Conservation (phyloP, 1,140 invertebrate species). For the Pseudomyrmex concolor region DNA sequence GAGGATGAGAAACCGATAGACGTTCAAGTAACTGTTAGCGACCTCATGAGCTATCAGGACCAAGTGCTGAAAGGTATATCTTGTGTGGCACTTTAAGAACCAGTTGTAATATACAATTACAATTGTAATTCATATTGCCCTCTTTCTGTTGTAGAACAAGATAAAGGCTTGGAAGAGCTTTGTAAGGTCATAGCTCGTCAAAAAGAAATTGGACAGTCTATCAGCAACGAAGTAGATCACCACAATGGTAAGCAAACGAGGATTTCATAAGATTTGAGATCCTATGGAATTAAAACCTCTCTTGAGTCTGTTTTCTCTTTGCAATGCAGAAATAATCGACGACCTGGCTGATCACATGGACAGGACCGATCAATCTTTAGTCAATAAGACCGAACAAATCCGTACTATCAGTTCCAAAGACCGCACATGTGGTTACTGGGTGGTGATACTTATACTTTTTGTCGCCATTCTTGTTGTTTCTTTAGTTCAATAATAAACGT, state of each 20-base stretch:
- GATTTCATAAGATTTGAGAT: conserved; percentile 21
- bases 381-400: conserved; percentile 89
- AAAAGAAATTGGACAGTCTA: conserved; percentile 90
- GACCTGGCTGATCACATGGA: conserved; percentile 92
- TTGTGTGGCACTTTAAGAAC: conserved; percentile 27
- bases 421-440: conserved; percentile 90
- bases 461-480: conserved; percentile 80
- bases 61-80: conserved; percentile 75
- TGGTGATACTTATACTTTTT: conserved; percentile 88
- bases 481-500: conserved; percentile 53
- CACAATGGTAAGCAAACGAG: conserved; percentile 89
- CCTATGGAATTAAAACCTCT: conserved; percentile 6
- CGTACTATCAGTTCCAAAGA: conserved; percentile 88
- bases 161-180: conserved; percentile 90
- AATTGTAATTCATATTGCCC: conserved; percentile 16
- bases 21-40: conserved; percentile 73
- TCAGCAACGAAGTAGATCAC: conserved; percentile 91
- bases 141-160: conserved; percentile 88
- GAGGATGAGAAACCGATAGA: conserved; percentile 78
- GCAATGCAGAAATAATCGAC: conserved; percentile 89
- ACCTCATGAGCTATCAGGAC: conserved; percentile 78
- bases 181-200: conserved; percentile 91
- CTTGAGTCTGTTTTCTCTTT: conserved; percentile 16
- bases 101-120: neutral
- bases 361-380: conserved; percentile 88